Evolutionary conservation across 2,888 invertebrate species (phyloP).

Genomic region (Heliconius charithonia): DNA sequence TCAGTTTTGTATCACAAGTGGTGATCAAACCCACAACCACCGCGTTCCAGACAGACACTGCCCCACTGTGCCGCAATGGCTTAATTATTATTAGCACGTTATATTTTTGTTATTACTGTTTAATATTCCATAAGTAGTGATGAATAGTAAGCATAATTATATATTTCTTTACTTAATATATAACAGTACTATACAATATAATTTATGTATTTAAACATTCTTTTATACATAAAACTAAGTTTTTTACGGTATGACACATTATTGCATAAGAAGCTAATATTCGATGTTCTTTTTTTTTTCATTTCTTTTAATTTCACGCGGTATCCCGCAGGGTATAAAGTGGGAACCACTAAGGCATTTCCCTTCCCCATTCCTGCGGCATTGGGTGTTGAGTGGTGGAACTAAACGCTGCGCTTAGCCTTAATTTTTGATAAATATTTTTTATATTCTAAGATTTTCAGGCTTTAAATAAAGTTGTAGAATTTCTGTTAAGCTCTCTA

Average conservation of each 20-base stretch:
- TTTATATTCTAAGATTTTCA: slow-evolving; percentile 2
- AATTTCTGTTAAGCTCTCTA: slow-evolving; percentile 27
- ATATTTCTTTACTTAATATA: neutral
- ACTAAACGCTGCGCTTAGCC: neutral
- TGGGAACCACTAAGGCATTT: neutral
- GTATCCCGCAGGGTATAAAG: neutral
- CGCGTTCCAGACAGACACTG: no score
- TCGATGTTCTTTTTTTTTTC: no score
- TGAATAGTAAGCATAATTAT: neutral
- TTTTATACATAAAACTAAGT: neutral
- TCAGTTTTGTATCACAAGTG: no score
- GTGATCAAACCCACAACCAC: no score
- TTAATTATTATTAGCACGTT: no score
- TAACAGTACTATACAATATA: neutral
- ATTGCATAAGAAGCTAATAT: no score
- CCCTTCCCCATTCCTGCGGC: neutral
- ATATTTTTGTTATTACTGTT: no score
- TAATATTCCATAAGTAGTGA: no score
- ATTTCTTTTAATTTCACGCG: neutral
- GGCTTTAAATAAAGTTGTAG: slow-evolving; percentile 16
- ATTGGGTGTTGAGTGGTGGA: neutral
- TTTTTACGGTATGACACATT: no score
- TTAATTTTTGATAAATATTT: neutral
- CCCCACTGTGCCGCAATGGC: no score
- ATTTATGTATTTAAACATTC: neutral